Evolutionary conservation across 2,113 vertebrate genomes (phyloP).

Genomic region (Pavo muticus): DNA sequence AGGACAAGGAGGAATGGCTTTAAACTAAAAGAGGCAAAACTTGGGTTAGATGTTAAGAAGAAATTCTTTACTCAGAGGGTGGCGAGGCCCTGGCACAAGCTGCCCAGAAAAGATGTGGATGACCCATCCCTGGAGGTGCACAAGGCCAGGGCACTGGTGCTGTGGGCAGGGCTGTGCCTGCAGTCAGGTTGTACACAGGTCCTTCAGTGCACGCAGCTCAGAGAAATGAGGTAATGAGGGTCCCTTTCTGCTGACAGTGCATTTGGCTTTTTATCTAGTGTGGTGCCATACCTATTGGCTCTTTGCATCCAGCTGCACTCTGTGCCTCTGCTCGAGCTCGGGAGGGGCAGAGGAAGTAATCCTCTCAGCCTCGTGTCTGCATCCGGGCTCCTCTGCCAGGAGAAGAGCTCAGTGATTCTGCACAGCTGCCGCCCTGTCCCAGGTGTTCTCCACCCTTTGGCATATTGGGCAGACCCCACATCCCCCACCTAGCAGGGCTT

Average conservation of each 20-base stretch:
- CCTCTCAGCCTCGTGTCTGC: neutral
- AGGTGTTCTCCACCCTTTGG: neutral
- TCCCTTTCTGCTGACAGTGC: neutral
- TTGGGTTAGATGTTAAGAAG: too few relatives aligned
- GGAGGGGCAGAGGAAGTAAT: constrained; percentile 12
- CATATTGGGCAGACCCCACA: neutral
- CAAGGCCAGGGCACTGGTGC: neutral
- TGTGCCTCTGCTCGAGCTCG: neutral
- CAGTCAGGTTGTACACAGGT: too few relatives aligned
- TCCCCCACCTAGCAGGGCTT: neutral
- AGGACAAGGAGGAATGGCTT: too few relatives aligned
- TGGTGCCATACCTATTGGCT: neutral
- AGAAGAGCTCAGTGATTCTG: neutral
- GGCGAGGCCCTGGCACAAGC: too few relatives aligned
- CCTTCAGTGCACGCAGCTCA: neutral
- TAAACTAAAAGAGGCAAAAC: too few relatives aligned
- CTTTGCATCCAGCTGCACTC: neutral
- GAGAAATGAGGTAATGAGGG: neutral
- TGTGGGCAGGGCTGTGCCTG: fast-evolving
- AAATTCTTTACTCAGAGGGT: too few relatives aligned
- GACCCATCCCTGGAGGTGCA: too few relatives aligned
- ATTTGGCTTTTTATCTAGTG: neutral
- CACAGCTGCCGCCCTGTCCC: constrained; percentile 15
- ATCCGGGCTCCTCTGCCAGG: neutral
- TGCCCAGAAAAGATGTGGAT: too few relatives aligned